A percentile compares a stretch with the other conserved stretches of the same genome.
Evolutionary conservation across 2,888 invertebrate species (phyloP).

Genomic region (Polymixis lichenea): DNA sequence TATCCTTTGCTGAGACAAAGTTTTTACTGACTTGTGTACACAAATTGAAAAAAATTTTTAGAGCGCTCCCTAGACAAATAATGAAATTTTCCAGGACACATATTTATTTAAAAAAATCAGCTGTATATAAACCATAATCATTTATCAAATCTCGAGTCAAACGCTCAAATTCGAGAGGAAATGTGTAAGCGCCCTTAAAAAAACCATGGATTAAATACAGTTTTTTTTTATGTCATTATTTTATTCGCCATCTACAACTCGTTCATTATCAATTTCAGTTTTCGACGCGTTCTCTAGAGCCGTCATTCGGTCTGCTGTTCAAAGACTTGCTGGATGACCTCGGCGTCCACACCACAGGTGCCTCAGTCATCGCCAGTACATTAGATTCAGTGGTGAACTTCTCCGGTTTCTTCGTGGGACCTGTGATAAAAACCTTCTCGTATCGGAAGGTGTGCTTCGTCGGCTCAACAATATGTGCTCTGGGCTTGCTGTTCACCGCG

Average conservation of each 20-base stretch:
- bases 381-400: constrained; percentile 95
- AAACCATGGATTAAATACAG: neutral
- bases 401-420: constrained; percentile 94
- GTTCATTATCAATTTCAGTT: constrained; percentile 89
- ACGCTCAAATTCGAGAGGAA: too few relatives aligned
- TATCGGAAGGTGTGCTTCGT: constrained; percentile 93
- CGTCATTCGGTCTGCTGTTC: constrained; percentile 95
- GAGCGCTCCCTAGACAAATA: too few relatives aligned
- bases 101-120: too few relatives aligned
- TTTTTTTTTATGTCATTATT: neutral
- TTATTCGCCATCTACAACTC: constrained; percentile 8
- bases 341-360: constrained; percentile 93
- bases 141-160: too few relatives aligned
- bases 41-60: too few relatives aligned
- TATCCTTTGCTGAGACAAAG: too few relatives aligned
- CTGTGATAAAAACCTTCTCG: constrained; percentile 94
- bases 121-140: too few relatives aligned
- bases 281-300: constrained; percentile 94
- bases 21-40: too few relatives aligned
- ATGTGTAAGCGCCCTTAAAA: too few relatives aligned
- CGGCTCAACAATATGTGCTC: constrained; percentile 92
- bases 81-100: too few relatives aligned
- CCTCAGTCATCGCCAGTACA: constrained; percentile 94
- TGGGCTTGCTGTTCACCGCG: constrained; percentile 92
- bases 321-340: constrained; percentile 93